Conservation (phyloP, 2,888 invertebrate species). For the Rhagophthalmus giganteus region DNA sequence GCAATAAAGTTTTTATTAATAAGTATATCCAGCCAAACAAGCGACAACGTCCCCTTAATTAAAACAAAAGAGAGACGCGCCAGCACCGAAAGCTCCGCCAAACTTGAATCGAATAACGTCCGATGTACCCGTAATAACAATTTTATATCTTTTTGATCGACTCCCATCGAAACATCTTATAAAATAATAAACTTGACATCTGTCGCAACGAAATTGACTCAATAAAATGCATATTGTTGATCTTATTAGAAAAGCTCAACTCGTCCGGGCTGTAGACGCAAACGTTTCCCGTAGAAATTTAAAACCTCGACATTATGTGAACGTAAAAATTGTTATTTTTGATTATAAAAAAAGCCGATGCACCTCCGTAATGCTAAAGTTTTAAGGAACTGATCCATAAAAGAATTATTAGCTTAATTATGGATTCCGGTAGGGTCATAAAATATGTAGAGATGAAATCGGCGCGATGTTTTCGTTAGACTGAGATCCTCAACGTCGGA, state of each 20-base stretch:
- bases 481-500: not conserved
- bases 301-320: slow-evolving; percentile 12
- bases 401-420: slow-evolving; percentile 27
- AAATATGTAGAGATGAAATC: slow-evolving; percentile 23
- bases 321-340: slow-evolving; percentile 22
- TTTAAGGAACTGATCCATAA: slow-evolving; percentile 25
- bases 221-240: slow-evolving; percentile 34
- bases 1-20: not conserved
- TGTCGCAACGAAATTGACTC: slow-evolving; percentile 32
- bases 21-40: too few species aligned
- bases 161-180: slow-evolving; percentile 28
- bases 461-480: slow-evolving; percentile 9
- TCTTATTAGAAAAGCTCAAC: slow-evolving; percentile 28
- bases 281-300: slow-evolving; percentile 8
- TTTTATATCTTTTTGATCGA: slow-evolving; percentile 31
- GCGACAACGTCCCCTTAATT: too few species aligned
- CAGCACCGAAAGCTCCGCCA: not conserved
- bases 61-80: not conserved
- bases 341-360: slow-evolving; percentile 22
- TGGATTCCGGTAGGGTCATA: slow-evolving; percentile 22
- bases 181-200: slow-evolving; percentile 37
- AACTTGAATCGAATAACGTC: slow-evolving; percentile 9
- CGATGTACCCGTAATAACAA: slow-evolving; percentile 21
- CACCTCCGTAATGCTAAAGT: slow-evolving; percentile 21
- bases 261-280: not conserved